phyloP scores from a whole-genome alignment of 2,888 invertebrate genomes.

The Cheilosia variabilis region DNA sequence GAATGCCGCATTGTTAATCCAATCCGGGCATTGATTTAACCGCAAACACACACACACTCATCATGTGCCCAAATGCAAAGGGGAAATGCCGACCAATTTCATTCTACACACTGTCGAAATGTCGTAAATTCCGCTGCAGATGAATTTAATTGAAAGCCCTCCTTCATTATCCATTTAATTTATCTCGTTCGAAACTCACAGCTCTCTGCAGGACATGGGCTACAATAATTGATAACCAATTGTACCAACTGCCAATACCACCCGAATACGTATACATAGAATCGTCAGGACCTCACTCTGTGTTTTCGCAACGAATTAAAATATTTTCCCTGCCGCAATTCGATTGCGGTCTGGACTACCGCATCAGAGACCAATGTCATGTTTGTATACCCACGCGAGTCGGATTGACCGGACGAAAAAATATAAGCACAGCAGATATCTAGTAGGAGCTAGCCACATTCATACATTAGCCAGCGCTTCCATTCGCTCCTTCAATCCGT shows the following conservation, averaged over 20 bases:
- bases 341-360: slow-evolving; percentile 38
- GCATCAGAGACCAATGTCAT: too few relatives aligned
- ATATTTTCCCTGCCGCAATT: slow-evolving; percentile 48
- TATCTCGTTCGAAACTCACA: slow-evolving; percentile 55
- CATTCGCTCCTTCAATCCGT: too few relatives aligned
- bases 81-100: not conserved
- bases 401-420: too few relatives aligned
- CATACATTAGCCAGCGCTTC: too few relatives aligned
- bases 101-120: not conserved
- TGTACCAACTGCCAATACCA: slow-evolving; percentile 33
- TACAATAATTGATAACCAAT: slow-evolving; percentile 63
- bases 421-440: too few relatives aligned
- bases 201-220: slow-evolving; percentile 44
- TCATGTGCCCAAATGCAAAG: not conserved
- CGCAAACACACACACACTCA: not conserved
- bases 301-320: slow-evolving; percentile 49
- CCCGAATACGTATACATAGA: not conserved
- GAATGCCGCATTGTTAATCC: slow-evolving; percentile 47
- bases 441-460: too few relatives aligned
- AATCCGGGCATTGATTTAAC: slow-evolving; percentile 32
- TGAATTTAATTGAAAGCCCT: slow-evolving; percentile 66
- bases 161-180: slow-evolving; percentile 59
- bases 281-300: not conserved
- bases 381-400: too few relatives aligned
- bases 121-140: slow-evolving; percentile 45